Percentiles rank a stretch among this genome's conserved stretches.
These are phyloP conservation scores for Dichetophora obliterata DNA, from an alignment of 2,888 invertebrate species.

Conservation along the genomic window DNA sequence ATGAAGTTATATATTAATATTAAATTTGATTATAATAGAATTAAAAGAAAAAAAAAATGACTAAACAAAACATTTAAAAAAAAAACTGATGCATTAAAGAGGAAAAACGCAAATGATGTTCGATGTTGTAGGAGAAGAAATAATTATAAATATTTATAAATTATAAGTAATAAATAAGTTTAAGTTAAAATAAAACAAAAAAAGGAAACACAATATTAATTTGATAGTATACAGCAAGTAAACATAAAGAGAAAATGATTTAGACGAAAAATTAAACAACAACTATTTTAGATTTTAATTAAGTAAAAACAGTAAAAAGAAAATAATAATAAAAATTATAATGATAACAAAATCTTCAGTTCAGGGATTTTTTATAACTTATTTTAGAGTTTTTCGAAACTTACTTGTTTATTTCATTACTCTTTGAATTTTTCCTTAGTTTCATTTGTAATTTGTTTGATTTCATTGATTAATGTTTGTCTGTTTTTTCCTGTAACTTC, in stretches of 20 bases:
- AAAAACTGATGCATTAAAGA: conserved; percentile 19
- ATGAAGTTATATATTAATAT: conserved; percentile 89
- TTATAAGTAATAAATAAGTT: conserved; percentile 43
- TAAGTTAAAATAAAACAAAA: conserved; percentile 45
- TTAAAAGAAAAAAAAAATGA: conserved; percentile 39
- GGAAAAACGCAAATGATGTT: conserved; percentile 16
- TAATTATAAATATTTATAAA: conserved; percentile 46
- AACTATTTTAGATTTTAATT: conserved; percentile 35
- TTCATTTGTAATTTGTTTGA: conserved; percentile 5
- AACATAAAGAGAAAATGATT: conserved; percentile 33
- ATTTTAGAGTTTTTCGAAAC: conserved; percentile 28
- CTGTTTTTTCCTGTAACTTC: conserved; percentile 27
- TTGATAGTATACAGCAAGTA: conserved; percentile 31
- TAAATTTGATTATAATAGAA: conserved; percentile 44
- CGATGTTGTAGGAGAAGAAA: conserved; percentile 36
- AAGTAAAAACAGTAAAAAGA: conserved; percentile 20
- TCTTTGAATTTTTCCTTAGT: conserved; percentile 16
- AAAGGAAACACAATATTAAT: conserved; percentile 30
- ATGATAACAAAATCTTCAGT: conserved; percentile 44
- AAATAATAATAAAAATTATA: conserved; percentile 42
- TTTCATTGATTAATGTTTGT: conserved; percentile 20
- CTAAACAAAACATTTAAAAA: conserved; percentile 29
- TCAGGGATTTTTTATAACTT: conserved; percentile 49
- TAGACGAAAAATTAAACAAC: conserved; percentile 25
- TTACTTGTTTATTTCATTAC: conserved; percentile 15